Evolutionary conservation across 2,113 vertebrate genomes (phyloP).

Genomic region (Dromas ardeola): DNA sequence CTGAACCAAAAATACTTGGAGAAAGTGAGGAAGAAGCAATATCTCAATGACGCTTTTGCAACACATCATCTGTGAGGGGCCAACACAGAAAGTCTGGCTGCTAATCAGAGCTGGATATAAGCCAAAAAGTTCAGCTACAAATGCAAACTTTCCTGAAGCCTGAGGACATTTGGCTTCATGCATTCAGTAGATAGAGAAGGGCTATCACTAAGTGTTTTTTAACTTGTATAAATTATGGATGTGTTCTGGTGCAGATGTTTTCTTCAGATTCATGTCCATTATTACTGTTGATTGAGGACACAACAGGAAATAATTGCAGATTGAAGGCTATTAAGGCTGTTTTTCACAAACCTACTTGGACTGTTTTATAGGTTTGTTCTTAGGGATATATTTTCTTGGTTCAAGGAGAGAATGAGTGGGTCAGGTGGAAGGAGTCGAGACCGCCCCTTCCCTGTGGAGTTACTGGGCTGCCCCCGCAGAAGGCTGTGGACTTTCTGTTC

Average conservation of each 20-base stretch:
- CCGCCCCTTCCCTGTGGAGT: not conserved
- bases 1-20: constrained; percentile 34
- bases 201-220: not conserved
- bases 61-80: constrained; percentile 18
- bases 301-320: not conserved
- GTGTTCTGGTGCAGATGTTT: not conserved
- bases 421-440: not conserved
- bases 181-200: not conserved
- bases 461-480: not conserved
- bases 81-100: constrained; percentile 28
- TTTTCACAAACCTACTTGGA: not conserved
- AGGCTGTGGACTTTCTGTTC: not conserved
- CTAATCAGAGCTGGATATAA: constrained; percentile 21
- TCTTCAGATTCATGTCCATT: not conserved
- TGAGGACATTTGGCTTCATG: not conserved
- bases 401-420: not conserved
- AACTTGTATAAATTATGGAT: not conserved
- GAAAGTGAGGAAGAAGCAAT: constrained; percentile 17
- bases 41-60: not conserved
- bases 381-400: not conserved
- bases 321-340: not conserved
- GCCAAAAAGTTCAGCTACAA: constrained; percentile 41
- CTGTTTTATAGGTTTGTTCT: not conserved
- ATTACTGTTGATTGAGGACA: not conserved
- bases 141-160: constrained; percentile 26